Conservation (phyloP, 92 coral and sea anemone species). For the Palythoa grandis region DNA sequence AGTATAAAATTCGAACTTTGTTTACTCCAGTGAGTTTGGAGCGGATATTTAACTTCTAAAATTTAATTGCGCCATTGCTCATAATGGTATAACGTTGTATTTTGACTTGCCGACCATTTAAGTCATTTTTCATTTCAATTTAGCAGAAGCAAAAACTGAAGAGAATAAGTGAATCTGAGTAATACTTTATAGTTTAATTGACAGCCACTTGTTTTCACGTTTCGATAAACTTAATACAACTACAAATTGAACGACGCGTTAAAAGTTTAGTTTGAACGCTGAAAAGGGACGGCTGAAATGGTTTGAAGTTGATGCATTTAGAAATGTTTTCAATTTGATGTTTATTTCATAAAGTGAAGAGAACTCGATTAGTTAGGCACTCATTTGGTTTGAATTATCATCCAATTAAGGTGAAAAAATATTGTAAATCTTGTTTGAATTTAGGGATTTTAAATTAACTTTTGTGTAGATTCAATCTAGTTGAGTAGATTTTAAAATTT, state of each 20-base stretch:
- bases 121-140: neutral
- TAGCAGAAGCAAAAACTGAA: neutral
- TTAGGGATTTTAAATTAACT: conserved; percentile 30
- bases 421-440: neutral
- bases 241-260: neutral
- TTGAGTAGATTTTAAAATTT: neutral
- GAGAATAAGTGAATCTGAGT: neutral
- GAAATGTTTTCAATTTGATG: too few species aligned
- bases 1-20: too few species aligned
- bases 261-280: neutral
- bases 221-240: neutral
- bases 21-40: neutral
- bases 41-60: neutral
- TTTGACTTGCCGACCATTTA: neutral
- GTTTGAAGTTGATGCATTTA: too few species aligned
- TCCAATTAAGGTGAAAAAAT: neutral
- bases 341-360: too few species aligned
- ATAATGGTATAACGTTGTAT: neutral
- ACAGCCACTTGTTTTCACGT: neutral
- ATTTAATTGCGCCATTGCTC: neutral
- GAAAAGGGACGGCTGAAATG: neutral
- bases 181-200: neutral
- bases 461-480: neutral
- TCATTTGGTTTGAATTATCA: neutral
- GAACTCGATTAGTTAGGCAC: neutral